Conservation (phyloP, 2,888 invertebrate species). For the Drosophila borealis region DNA sequence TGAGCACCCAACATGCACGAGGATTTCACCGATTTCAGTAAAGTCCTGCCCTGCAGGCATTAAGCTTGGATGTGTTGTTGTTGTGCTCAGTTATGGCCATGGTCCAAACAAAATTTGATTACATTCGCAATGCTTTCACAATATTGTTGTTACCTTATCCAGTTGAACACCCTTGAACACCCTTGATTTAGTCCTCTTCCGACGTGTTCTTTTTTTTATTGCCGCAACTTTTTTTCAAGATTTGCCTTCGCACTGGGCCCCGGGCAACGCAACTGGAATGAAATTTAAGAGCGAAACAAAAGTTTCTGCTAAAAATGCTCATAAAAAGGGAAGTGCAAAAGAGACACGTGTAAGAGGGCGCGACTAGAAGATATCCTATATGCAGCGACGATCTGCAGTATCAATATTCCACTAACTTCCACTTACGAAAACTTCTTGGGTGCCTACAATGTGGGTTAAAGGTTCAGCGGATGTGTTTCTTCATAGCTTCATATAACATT, state of each 20-base stretch:
- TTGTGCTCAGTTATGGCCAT: slow-evolving; percentile 29
- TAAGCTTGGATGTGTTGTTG: slow-evolving; percentile 7
- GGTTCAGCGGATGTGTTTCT: no score
- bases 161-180: slow-evolving; percentile 55
- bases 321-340: slow-evolving; percentile 32
- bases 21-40: slow-evolving; percentile 5
- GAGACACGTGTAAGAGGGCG: not conserved
- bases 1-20: not conserved
- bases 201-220: slow-evolving; percentile 26
- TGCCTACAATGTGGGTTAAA: no score
- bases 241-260: slow-evolving; percentile 21
- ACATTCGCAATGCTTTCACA: slow-evolving; percentile 43
- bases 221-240: slow-evolving; percentile 32
- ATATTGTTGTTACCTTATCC: slow-evolving; percentile 40
- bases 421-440: no score
- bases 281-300: slow-evolving; percentile 59
- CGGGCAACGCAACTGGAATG: slow-evolving; percentile 37
- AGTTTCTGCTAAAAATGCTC: slow-evolving; percentile 39
- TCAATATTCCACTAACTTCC: no score
- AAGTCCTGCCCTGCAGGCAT: slow-evolving; percentile 1
- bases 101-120: slow-evolving; percentile 44
- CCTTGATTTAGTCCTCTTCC: slow-evolving; percentile 46
- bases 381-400: not conserved
- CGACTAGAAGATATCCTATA: slow-evolving; percentile 3
- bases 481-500: no score